Percentiles rank a stretch among this genome's conserved stretches.
phyloP scores from a whole-genome alignment of 1,140 invertebrate species.

The Episyrphus balteatus region DNA sequence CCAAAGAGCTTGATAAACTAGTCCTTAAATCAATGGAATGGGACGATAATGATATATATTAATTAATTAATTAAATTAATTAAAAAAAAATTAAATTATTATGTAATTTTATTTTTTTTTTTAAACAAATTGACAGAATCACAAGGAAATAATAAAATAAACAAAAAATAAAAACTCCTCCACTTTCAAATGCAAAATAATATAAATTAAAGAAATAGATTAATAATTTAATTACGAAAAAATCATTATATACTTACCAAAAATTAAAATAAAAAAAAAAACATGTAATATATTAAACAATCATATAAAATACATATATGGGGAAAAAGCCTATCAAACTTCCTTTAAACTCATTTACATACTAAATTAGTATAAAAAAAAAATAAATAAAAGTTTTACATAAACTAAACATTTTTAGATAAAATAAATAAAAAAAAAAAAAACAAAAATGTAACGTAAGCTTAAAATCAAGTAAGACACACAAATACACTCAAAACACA shows the following conservation, averaged over 20 bases:
- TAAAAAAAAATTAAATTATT: no score
- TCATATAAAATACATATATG: neutral
- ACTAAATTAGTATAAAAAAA: no score
- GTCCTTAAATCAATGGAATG: constrained; percentile 34
- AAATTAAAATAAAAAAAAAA: neutral
- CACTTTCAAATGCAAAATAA: neutral
- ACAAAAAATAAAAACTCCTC: neutral
- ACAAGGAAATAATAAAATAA: neutral
- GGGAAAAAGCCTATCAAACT: no score
- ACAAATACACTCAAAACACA: no score
- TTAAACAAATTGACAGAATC: neutral
- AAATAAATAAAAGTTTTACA: no score
- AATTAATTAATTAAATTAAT: constrained; percentile 8
- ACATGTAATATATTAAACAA: no score
- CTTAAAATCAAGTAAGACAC: no score
- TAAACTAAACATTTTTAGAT: no score
- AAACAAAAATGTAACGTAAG: no score
- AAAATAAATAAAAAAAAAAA: no score
- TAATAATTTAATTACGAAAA: neutral
- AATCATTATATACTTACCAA: neutral
- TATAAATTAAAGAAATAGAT: neutral
- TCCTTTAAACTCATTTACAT: no score
- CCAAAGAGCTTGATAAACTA: constrained; percentile 33
- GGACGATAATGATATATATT: constrained; percentile 37
- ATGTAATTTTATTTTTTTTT: no score